Base-by-base conservation (phyloP, 2,113 vertebrate genomes). In the Dendropsophus ebraccatus region DNA sequence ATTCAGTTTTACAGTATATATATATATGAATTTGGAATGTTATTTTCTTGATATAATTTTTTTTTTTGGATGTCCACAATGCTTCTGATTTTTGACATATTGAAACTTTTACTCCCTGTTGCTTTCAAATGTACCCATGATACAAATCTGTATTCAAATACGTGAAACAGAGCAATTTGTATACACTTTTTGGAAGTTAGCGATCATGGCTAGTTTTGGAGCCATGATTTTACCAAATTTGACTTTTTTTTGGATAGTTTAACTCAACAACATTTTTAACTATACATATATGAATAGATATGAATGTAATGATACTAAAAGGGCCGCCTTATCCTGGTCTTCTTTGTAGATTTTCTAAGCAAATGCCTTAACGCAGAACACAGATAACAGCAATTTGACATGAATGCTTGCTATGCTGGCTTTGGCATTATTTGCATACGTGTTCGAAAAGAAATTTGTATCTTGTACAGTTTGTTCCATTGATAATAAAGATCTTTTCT, bases 331-430 rank as follows among this genome's bases (percentile, higher is more conserved):
- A 65, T 19, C 35, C 37, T 65, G 78, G 56, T 67, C 58, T 30
- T 67, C 23, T 28, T 81, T 67, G 37, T 81, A 81, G 79, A 69
- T 81, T 67, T 65, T 81, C 58, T 49, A 47, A 81, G 58, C 19
- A 81, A 67, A 69, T 81, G 79, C 79, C 79, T 81, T 81, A 81
- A 67, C 4, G 58, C 79, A 81, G 7, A 81, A 62, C 60, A 81
- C 60, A 81, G 60, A 49, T 28, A 52, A 82, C 62, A 70, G 60
- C 62, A 70, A 70, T 82, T 67, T 82, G n/a, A 69, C 50, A 67
- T 67, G 23, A 81, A 81, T 82, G 80, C 60, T 49, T 82, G 60
- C 60, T 67, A 69, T 50, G 80, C 41, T 70, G 41, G 21, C 28
- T 82, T 82, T 67, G 45, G 45, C 23, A 82, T 82, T 69, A 45